Evolutionary conservation across 1,140 invertebrate species (phyloP), one percentile per base, ranked within the genome.

Genomic region (Drosophila albomicans): DNA sequence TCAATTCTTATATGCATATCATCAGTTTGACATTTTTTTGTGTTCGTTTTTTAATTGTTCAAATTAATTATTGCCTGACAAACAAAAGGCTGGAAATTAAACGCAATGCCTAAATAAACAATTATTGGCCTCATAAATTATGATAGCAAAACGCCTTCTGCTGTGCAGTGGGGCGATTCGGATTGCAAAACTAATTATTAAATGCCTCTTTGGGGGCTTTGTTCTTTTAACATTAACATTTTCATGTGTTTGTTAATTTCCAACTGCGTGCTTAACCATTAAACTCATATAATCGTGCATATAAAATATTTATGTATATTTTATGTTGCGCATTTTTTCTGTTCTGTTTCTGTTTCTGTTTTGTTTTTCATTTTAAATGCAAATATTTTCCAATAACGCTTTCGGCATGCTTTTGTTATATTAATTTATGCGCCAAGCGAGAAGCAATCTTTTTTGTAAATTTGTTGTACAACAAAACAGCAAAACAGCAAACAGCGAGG

Each of bases 41-140:
- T 54, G 51, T 59, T 54, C 68, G 10, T 7, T 57, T 59, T 59
- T 69, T 46, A 43, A 43, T 80, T 35, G 38, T 16, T 54, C 52
- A 54, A 32, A 15, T 64, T 64, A 58, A 56, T 68, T 75, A 71
- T 61, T 52, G 74, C 78, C 66, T 71, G 77, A 84, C 66, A 67
- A 84, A 84, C 85, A 89, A 88, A 87, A 77, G 85, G 73, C 69
- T 79, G 77, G 28, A 61, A 75, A 88, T 82, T 87, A 88, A 88
- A 78, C 79, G 84, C 72, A 82, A 61, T 59, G 59, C 64, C 64
- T 32, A 86, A 86, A 78, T 73, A 81, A 80, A 80, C 67, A 84
- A 70, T 80, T 84, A 78, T 78, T 69, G 75, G 64, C 75, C 58
- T 25, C 46, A 79, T 87, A 79, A 84, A 88, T 87, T 78, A 80